These are phyloP conservation scores for Tenthredo scrophulariae DNA, from an alignment of 2,888 invertebrate genomes.

Conservation along the genomic window DNA sequence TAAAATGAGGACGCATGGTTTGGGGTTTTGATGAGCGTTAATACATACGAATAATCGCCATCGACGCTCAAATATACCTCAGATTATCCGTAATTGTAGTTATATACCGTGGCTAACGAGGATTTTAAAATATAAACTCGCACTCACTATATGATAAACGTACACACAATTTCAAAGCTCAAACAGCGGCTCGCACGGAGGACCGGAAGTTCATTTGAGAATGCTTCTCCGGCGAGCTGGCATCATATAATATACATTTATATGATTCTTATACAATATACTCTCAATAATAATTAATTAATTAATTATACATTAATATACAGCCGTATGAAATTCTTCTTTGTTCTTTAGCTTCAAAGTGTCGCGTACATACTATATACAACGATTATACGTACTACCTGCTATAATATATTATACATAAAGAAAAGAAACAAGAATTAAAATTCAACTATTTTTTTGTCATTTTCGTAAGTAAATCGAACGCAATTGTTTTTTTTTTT, in stretches of 20 bases:
- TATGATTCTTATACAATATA: conserved; percentile 60
- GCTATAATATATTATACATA: not conserved
- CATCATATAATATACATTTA: conserved; percentile 72
- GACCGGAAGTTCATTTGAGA: conserved; percentile 69
- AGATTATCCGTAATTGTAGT: conserved; percentile 45
- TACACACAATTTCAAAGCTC: conserved; percentile 76
- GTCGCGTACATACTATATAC: conserved; percentile 51
- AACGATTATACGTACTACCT: not conserved
- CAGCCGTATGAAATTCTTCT: conserved; percentile 58
- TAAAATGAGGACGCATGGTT: conserved; percentile 45
- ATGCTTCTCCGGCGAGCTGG: conserved; percentile 78
- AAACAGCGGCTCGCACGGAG: conserved; percentile 78
- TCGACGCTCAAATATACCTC: conserved; percentile 43
- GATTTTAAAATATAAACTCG: conserved; percentile 49
- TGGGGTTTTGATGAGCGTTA: conserved; percentile 22
- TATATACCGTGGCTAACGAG: conserved; percentile 50
- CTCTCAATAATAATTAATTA: conserved; percentile 44
- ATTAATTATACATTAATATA: conserved; percentile 44
- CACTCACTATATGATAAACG: conserved; percentile 57
- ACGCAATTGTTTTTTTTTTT: not conserved
- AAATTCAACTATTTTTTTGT: not conserved
- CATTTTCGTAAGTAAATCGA: not conserved
- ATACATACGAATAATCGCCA: conserved; percentile 6
- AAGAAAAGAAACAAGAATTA: not conserved
- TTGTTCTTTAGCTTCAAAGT: conserved; percentile 66